Percentiles rank a stretch among this genome's conserved stretches.
These are phyloP conservation scores for Poecilia latipinna DNA, from an alignment of 2,113 vertebrate species.

Conservation along the genomic window DNA sequence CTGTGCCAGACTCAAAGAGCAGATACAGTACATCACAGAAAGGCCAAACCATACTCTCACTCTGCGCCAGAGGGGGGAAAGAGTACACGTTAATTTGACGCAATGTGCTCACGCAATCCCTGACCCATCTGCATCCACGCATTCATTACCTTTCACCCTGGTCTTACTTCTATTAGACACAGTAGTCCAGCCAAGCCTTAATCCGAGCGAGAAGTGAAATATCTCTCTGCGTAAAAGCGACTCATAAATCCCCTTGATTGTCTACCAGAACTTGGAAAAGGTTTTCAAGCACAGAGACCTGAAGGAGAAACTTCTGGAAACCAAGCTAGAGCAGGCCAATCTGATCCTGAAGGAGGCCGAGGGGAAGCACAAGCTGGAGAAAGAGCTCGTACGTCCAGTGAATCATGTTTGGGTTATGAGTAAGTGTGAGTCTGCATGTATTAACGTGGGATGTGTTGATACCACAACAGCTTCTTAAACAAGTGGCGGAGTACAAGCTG, in stretches of 20 bases:
- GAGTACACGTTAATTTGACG: neutral
- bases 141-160: constrained; percentile 27
- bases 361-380: constrained; percentile 90
- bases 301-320: constrained; percentile 96
- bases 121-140: constrained; percentile 23
- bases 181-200: constrained; percentile 34
- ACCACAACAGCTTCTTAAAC: constrained; percentile 86
- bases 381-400: constrained; percentile 84
- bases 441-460: constrained; percentile 10
- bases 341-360: constrained; percentile 89
- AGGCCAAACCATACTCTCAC: constrained; percentile 10
- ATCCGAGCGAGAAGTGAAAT: constrained; percentile 33
- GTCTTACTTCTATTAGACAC: constrained; percentile 39
- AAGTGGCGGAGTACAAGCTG: constrained; percentile 89
- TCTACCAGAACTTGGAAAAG: constrained; percentile 93
- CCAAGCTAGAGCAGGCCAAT: constrained; percentile 91
- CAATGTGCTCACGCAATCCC: constrained; percentile 10
- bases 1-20: neutral
- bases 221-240: constrained; percentile 28
- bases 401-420: neutral
- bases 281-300: constrained; percentile 98
- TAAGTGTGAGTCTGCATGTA: neutral
- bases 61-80: neutral
- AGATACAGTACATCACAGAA: neutral
- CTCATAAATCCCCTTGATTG: constrained; percentile 43